Conservation (phyloP, 2,888 invertebrate species). For the Scaptomyza parva region DNA sequence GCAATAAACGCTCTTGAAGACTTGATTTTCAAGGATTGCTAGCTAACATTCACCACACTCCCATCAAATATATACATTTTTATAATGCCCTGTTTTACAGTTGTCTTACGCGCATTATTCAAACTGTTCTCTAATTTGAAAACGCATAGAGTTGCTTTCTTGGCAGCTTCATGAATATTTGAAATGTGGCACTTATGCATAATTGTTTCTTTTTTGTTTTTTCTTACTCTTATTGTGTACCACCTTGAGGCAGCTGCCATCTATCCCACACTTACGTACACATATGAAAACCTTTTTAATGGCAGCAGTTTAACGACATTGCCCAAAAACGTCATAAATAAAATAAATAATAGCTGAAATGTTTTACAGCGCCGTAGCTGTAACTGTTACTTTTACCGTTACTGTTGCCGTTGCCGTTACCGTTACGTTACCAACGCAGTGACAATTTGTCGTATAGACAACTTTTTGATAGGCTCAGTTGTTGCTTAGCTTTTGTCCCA, state of each 20-base stretch:
- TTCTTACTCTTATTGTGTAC: not conserved
- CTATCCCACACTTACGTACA: constrained; percentile 30
- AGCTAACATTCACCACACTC: not conserved
- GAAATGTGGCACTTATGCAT: constrained; percentile 63
- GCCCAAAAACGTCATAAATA: constrained; percentile 66
- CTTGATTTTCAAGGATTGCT: not conserved
- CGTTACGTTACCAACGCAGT: constrained; percentile 27
- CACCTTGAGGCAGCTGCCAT: constrained; percentile 50
- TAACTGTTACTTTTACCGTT: not conserved
- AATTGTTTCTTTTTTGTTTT: constrained; percentile 55
- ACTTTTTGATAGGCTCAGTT: constrained; percentile 68
- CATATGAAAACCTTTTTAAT: constrained; percentile 55
- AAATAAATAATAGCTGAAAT: constrained; percentile 71
- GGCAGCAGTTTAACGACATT: constrained; percentile 65
- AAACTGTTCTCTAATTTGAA: constrained; percentile 3
- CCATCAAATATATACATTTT: no score
- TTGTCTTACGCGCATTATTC: constrained; percentile 8
- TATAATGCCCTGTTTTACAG: not conserved
- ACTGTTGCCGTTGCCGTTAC: not conserved
- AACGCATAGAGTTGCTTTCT: constrained; percentile 22
- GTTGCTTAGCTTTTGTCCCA: constrained; percentile 28
- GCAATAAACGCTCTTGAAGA: not conserved
- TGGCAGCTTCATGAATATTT: constrained; percentile 67
- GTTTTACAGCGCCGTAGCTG: constrained; percentile 4
- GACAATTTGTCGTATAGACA: constrained; percentile 74